Evolutionary conservation across 2,113 vertebrate species (phyloP), one percentile per base, ranked within the genome.

Genomic region (Microcebus ravelobensis): DNA sequence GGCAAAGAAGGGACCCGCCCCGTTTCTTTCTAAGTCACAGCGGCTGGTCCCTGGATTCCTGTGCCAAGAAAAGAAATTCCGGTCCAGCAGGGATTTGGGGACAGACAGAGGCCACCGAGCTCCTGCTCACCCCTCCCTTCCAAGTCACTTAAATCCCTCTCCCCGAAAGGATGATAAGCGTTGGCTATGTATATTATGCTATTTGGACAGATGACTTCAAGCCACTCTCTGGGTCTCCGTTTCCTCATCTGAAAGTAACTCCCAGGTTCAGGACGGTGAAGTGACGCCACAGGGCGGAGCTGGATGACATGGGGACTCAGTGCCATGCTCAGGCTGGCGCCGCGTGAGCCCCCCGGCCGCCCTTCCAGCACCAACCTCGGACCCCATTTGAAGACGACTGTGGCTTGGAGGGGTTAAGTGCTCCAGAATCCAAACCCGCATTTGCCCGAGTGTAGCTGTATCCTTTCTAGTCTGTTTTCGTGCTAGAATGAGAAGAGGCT

Each of bases 1-100:
- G 15, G n/a, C 0, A 73, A 96, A 67, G 85, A 82, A 96, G 71
- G 71, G 55, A 52, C 48, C 27, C 15, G 1, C 89, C 92, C 85
- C 1, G 0, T 17, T 88, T 94, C 73, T 80, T 29, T 31, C 87
- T 61, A 52, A 84, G 82, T n/a, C 67, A 39, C 59, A 1, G 57
- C 20, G 48, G 21, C 57, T 11, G 67, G 59, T 2, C 29, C 52
- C 52, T 27, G 45, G 36, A 48, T 65, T 68, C 88, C 86, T 1
- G 25, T 2, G 23, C 45, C 50, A 52, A 25, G 25, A 57, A 74
- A 50, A n/a, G 31, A 42, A 13, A 39, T 27, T 50, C 73, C 29
- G 73, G 70, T 20, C 70, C 25, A 1, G 39, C 0, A 8, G 39
- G 88, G 76, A 14, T 0, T 1, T 8, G 21, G 80, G 63, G 36